Evolutionary conservation across 2,888 invertebrate genomes (phyloP).

Genomic region (Conistra vaccinii): DNA sequence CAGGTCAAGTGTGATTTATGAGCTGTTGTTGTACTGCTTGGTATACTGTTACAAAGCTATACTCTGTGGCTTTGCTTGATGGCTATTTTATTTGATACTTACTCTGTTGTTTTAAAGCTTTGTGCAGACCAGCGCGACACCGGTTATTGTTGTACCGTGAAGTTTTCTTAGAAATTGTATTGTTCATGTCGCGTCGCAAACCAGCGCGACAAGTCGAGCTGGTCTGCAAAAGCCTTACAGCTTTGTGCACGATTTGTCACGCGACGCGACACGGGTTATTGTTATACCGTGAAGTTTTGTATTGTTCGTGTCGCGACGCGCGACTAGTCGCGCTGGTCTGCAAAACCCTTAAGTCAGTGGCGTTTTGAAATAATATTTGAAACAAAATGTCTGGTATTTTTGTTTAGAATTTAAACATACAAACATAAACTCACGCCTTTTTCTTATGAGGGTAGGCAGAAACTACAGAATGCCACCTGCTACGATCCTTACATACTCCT

Average conservation of each 20-base stretch:
- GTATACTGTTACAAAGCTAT: conserved; percentile 11
- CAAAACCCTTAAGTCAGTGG: not conserved
- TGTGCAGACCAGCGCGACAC: no score
- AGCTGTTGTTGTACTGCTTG: conserved; percentile 27
- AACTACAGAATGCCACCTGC: not conserved
- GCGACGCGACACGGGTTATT: no score
- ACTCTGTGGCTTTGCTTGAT: conserved; percentile 6
- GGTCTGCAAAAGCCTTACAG: no score
- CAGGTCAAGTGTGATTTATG: conserved; percentile 59
- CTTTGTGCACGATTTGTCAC: no score
- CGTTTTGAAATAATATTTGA: not conserved
- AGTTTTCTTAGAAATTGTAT: no score
- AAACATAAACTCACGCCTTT: no score
- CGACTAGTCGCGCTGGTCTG: no score
- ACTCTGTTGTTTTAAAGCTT: conserved; percentile 4
- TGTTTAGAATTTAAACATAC: not conserved
- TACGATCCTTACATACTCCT: not conserved
- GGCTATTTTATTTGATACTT: conserved; percentile 17
- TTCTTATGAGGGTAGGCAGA: not conserved
- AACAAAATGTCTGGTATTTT: not conserved
- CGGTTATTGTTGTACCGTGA: no score
- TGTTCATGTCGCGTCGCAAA: no score
- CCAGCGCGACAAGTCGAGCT: no score
- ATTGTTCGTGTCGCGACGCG: no score
- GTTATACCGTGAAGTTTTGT: no score